Percentiles rank a stretch among this genome's conserved stretches.
phyloP scores from a whole-genome alignment of 2,888 invertebrate species.

The Chaetoderma sp. region DNA sequence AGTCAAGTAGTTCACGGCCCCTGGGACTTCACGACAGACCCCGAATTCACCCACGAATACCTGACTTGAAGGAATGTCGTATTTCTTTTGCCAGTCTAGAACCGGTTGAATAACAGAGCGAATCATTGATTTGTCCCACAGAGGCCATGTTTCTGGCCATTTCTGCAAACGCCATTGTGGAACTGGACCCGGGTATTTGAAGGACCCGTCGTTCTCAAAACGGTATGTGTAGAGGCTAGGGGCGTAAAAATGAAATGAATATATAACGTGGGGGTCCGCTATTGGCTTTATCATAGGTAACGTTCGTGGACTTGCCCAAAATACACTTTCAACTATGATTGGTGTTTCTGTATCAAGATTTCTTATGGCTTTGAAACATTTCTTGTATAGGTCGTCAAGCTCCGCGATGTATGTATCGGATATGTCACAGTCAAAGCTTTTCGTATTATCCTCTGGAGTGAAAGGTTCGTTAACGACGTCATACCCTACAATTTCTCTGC shows the following conservation, averaged over 20 bases:
- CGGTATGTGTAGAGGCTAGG: not conserved
- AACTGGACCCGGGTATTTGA: not conserved
- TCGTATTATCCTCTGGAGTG: not conserved
- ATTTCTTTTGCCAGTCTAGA: not conserved
- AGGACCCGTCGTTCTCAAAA: not conserved
- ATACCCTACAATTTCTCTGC: not conserved
- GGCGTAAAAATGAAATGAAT: slow-evolving; percentile 9
- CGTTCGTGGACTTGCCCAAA: slow-evolving; percentile 1
- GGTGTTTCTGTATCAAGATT: not conserved
- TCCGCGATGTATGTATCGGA: not conserved
- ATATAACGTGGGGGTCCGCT: not conserved
- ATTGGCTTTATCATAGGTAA: not conserved
- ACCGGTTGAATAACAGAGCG: not conserved
- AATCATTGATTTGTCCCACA: not conserved
- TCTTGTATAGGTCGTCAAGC: not conserved
- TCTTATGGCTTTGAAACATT: not conserved
- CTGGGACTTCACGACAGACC: not conserved
- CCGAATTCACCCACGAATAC: slow-evolving; percentile 6
- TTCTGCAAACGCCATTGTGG: not conserved
- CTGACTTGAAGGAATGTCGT: not conserved
- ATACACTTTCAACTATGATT: not conserved
- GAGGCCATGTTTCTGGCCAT: not conserved
- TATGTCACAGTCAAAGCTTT: not conserved
- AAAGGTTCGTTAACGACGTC: slow-evolving; percentile 3
- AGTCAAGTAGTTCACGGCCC: not conserved